Percentiles rank a stretch among this genome's conserved stretches.
phyloP scores from a whole-genome alignment of 2,888 invertebrate species.

The Cylindroiulus punctatus region DNA sequence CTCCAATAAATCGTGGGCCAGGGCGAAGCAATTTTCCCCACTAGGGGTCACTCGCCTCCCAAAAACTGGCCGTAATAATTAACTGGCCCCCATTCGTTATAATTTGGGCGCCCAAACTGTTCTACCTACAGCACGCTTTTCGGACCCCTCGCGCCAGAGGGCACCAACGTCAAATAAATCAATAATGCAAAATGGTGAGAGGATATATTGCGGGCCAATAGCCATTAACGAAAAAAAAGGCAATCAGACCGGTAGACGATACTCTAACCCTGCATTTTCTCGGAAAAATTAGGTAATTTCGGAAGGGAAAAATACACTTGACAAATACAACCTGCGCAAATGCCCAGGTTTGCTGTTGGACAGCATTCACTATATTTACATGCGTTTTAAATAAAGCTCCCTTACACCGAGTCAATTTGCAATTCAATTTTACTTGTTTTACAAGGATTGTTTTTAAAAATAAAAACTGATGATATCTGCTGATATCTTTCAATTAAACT shows the following conservation, averaged over 20 bases:
- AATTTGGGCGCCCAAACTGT: slow-evolving; percentile 42
- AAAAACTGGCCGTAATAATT: slow-evolving; percentile 46
- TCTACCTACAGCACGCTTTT: slow-evolving; percentile 48
- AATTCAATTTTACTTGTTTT: too few relatives aligned
- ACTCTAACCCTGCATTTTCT: background rate
- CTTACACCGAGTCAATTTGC: too few relatives aligned
- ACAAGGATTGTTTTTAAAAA: too few relatives aligned
- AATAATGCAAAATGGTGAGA: slow-evolving; percentile 18
- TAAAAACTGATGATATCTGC: too few relatives aligned
- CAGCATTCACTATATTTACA: too few relatives aligned
- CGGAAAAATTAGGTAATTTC: background rate
- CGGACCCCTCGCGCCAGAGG: slow-evolving; percentile 25
- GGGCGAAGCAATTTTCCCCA: slow-evolving; percentile 33
- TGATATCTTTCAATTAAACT: too few relatives aligned
- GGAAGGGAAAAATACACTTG: too few relatives aligned
- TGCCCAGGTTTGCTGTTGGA: too few relatives aligned
- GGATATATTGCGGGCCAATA: slow-evolving; percentile 23
- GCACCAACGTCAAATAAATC: slow-evolving; percentile 25
- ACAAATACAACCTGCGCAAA: too few relatives aligned
- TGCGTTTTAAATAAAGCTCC: too few relatives aligned
- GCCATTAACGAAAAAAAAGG: background rate
- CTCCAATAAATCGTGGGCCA: slow-evolving; percentile 45
- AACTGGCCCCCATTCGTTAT: slow-evolving; percentile 48
- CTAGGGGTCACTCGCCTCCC: slow-evolving; percentile 50
- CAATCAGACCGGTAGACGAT: background rate